Conservation (phyloP, 2,888 invertebrate genomes). For the Pheosia tremula region DNA sequence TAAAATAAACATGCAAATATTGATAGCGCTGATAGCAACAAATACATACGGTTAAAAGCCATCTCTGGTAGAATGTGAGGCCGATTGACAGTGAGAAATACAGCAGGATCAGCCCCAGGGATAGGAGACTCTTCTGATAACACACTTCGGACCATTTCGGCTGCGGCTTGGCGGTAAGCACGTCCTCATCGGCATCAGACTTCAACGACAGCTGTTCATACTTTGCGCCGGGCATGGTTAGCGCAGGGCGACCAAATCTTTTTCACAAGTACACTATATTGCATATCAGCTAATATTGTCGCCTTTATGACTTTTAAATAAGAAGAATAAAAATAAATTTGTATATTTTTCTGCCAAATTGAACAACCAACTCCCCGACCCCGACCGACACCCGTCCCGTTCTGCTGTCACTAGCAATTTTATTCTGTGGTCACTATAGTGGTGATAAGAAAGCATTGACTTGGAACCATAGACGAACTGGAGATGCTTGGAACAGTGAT, state of each 20-base stretch:
- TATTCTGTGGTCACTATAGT: too few species aligned
- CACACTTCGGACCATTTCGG: slow-evolving; percentile 70
- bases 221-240: slow-evolving; percentile 70
- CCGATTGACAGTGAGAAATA: slow-evolving; percentile 97
- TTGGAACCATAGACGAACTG: too few species aligned
- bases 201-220: slow-evolving; percentile 79
- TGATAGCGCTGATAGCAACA: slow-evolving; percentile 15
- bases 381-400: too few species aligned
- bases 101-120: slow-evolving; percentile 87
- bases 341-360: slow-evolving; percentile 5
- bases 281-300: slow-evolving; percentile 59
- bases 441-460: too few species aligned
- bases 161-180: slow-evolving; percentile 65
- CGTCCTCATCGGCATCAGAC: slow-evolving; percentile 68
- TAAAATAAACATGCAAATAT: slow-evolving; percentile 17
- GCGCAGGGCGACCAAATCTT: slow-evolving; percentile 43
- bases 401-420: too few species aligned
- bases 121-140: slow-evolving; percentile 70
- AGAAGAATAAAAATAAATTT: slow-evolving; percentile 8
- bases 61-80: slow-evolving; percentile 98
- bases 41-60: slow-evolving; percentile 90
- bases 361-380: slow-evolving; percentile 18
- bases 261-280: slow-evolving; percentile 45
- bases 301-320: slow-evolving; percentile 22
- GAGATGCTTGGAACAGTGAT: too few species aligned